phyloP scores from a whole-genome alignment of 2,113 vertebrate species.

The Phycodurus eques region DNA sequence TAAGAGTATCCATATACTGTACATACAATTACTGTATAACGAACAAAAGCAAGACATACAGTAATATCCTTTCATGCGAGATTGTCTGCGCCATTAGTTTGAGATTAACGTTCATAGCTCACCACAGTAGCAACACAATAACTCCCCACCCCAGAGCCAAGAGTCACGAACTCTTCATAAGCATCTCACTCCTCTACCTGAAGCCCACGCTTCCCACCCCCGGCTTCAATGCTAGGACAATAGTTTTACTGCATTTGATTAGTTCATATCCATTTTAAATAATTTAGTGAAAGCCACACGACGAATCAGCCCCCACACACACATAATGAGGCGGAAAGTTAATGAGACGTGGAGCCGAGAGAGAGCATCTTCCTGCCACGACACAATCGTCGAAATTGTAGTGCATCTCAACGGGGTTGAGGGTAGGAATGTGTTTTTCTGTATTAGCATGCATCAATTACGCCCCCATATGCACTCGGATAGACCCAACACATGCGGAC shows the following conservation, averaged over 20 bases:
- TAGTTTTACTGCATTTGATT: constrained; percentile 43
- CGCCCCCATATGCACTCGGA: constrained; percentile 9
- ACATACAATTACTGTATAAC: background rate
- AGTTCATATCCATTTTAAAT: constrained; percentile 43
- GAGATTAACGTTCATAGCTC: constrained; percentile 12
- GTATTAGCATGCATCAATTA: constrained; percentile 23
- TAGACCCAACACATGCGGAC: constrained; percentile 2
- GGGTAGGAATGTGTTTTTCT: constrained; percentile 9
- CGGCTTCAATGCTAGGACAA: constrained; percentile 29
- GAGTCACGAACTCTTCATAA: background rate
- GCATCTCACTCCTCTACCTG: constrained; percentile 1
- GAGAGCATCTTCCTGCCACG: constrained; percentile 56
- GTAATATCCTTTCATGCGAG: no score
- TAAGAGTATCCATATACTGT: no score
- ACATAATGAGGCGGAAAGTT: constrained; percentile 56
- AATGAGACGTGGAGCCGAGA: constrained; percentile 68
- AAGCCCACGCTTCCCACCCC: constrained; percentile 31
- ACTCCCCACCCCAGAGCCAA: background rate
- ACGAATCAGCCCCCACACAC: background rate
- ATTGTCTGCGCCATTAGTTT: background rate
- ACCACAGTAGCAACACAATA: constrained; percentile 16
- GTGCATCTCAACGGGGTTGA: constrained; percentile 38
- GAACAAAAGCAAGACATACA: no score
- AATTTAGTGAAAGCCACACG: constrained; percentile 10
- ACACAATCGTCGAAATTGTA: constrained; percentile 44